Evolutionary conservation across 2,888 invertebrate genomes (phyloP).

Genomic region (Danaus chrysippus): DNA sequence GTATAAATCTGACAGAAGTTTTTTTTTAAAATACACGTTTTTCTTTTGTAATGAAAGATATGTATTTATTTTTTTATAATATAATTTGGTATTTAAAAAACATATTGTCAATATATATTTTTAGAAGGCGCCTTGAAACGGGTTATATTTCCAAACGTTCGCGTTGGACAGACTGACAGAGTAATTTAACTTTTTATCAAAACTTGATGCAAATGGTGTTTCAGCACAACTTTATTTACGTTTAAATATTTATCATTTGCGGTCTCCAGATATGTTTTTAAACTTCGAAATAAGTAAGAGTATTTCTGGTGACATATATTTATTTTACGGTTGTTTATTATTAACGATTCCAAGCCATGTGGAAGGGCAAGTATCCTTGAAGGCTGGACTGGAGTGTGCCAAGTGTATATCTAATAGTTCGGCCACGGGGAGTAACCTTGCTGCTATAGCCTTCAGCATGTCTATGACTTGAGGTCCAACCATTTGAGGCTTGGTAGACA

Average conservation of each 20-base stretch:
- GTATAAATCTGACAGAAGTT: conserved; percentile 2
- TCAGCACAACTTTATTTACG: too few species aligned
- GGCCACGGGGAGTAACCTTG: conserved; percentile 54
- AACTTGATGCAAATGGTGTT: background rate
- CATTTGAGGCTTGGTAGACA: conserved; percentile 56
- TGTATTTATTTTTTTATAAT: too few species aligned
- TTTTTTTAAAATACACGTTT: background rate
- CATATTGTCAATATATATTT: too few species aligned
- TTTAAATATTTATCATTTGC: too few species aligned
- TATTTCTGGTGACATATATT: background rate
- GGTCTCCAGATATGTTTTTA: too few species aligned
- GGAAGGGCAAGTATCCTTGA: conserved; percentile 60
- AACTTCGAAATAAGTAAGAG: too few species aligned
- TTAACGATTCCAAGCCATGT: conserved; percentile 69
- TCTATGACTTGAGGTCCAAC: conserved; percentile 60
- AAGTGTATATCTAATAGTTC: conserved; percentile 64
- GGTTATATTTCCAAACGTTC: too few species aligned
- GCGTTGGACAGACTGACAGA: background rate
- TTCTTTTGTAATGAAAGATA: background rate
- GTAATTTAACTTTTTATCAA: background rate
- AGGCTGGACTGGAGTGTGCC: conserved; percentile 61
- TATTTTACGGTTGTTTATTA: conserved; percentile 48
- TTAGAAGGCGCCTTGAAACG: too few species aligned
- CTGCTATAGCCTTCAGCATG: conserved; percentile 54
- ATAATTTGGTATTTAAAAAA: too few species aligned